Percentiles rank a stretch among this genome's conserved stretches.
Evolutionary conservation across 2,797 vertebrate genomes (phyloP).

Genomic region (Eulemur albifrons): DNA sequence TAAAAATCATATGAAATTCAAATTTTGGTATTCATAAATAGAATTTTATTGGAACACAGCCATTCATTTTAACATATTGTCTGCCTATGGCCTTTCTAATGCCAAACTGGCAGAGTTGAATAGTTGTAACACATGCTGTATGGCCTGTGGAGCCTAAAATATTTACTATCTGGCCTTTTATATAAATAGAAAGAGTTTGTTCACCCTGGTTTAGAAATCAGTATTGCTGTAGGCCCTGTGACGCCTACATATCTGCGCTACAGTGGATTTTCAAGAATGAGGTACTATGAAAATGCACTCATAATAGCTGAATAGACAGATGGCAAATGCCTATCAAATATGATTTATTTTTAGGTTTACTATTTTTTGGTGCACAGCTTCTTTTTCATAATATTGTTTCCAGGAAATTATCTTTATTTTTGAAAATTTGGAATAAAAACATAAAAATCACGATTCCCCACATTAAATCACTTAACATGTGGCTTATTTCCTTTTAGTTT

Average conservation of each 20-base stretch:
- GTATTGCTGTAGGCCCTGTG: neutral
- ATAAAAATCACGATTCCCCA: neutral
- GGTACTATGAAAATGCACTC: neutral
- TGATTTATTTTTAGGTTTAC: neutral
- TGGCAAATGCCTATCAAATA: neutral
- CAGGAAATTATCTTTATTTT: neutral
- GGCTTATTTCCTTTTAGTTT: neutral
- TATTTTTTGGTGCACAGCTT: neutral
- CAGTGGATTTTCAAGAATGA: neutral
- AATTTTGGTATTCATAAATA: neutral
- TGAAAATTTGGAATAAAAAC: neutral
- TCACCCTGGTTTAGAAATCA: neutral
- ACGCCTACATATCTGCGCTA: fast-evolving
- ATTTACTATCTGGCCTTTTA: neutral
- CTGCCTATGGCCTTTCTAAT: neutral
- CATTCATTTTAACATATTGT: neutral
- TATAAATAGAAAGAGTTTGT: neutral
- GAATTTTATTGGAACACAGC: neutral
- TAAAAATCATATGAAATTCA: neutral
- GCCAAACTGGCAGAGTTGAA: neutral
- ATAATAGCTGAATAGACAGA: neutral
- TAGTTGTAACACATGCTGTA: neutral
- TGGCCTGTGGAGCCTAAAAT: neutral
- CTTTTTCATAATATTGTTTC: neutral
- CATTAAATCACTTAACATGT: neutral